phyloP scores from a whole-genome alignment of 2,113 vertebrate genomes.

The Toxotes chatareus region DNA sequence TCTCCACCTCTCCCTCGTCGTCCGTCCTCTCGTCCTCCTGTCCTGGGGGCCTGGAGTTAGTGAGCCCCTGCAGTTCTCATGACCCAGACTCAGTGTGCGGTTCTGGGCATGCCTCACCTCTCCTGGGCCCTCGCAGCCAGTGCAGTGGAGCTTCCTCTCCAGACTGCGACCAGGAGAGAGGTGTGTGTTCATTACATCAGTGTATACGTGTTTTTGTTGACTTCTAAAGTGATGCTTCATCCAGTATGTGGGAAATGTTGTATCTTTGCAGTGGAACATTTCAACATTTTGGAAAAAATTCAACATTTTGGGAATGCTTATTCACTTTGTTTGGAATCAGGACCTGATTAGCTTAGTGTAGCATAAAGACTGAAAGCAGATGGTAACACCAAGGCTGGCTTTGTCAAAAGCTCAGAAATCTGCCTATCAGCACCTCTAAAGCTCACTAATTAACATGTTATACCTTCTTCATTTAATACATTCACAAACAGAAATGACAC shows the following conservation, averaged over 20 bases:
- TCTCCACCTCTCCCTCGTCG: slow-evolving; percentile 58
- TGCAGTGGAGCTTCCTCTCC: slow-evolving; percentile 98
- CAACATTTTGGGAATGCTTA: neutral
- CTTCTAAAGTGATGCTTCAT: neutral
- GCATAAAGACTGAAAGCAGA: neutral
- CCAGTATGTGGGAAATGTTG: neutral
- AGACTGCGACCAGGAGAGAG: slow-evolving; percentile 94
- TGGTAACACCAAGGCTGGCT: neutral
- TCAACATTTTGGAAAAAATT: neutral
- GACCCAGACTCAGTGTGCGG: slow-evolving; percentile 84
- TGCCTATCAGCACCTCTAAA: neutral
- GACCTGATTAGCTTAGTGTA: neutral
- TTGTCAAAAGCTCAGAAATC: neutral
- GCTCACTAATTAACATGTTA: neutral
- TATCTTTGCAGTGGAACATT: neutral
- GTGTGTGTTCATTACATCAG: slow-evolving; percentile 77
- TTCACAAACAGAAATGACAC: neutral
- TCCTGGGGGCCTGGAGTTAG: slow-evolving; percentile 85
- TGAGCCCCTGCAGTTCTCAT: slow-evolving; percentile 74
- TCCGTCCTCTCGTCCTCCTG: slow-evolving; percentile 52
- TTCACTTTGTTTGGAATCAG: neutral
- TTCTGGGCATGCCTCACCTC: slow-evolving; percentile 87
- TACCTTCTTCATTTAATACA: neutral
- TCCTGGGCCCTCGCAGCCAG: slow-evolving; percentile 93
- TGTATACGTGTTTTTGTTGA: slow-evolving; percentile 3